phyloP scores from a whole-genome alignment of 2,797 vertebrate species.

The Heteromormyrus szaboi region DNA sequence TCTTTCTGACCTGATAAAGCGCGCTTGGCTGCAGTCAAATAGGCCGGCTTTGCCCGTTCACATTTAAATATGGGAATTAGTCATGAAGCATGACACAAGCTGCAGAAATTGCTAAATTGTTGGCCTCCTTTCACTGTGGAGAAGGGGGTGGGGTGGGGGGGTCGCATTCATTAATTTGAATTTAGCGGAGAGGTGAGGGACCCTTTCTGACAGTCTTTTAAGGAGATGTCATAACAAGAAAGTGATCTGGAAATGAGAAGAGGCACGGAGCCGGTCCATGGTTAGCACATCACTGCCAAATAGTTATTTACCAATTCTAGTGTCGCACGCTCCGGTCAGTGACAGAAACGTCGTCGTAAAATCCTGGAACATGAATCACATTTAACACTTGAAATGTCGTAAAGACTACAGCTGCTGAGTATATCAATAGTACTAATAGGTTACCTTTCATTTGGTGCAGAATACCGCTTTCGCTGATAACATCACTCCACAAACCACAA shows the following conservation, averaged over 20 bases:
- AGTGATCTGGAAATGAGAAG: conserved; percentile 26
- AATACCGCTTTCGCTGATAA: neutral
- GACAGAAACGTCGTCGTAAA: neutral
- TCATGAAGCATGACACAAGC: conserved; percentile 79
- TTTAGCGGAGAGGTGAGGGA: conserved; percentile 57
- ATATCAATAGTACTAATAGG: neutral
- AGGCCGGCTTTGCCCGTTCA: conserved; percentile 69
- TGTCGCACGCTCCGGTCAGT: neutral
- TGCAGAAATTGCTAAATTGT: conserved; percentile 73
- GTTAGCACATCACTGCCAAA: neutral
- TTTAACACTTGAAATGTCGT: neutral
- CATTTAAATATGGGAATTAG: conserved; percentile 86
- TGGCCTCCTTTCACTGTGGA: conserved; percentile 57
- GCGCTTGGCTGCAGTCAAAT: conserved; percentile 83
- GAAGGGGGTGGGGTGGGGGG: conserved; percentile 41
- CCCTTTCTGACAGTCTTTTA: conserved; percentile 30
- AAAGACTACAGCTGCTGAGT: neutral
- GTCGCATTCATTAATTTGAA: conserved; percentile 53
- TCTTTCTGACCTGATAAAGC: conserved; percentile 77
- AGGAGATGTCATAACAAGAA: conserved; percentile 35
- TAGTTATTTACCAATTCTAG: neutral
- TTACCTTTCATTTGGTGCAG: neutral
- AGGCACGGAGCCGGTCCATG: conserved; percentile 14
- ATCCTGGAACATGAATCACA: neutral
- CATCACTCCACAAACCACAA: neutral